A percentile compares a stretch with the other conserved stretches of the same genome.
Conservation (phyloP, 2,888 invertebrate genomes). For the Stenoptilia bipunctidactyla region DNA sequence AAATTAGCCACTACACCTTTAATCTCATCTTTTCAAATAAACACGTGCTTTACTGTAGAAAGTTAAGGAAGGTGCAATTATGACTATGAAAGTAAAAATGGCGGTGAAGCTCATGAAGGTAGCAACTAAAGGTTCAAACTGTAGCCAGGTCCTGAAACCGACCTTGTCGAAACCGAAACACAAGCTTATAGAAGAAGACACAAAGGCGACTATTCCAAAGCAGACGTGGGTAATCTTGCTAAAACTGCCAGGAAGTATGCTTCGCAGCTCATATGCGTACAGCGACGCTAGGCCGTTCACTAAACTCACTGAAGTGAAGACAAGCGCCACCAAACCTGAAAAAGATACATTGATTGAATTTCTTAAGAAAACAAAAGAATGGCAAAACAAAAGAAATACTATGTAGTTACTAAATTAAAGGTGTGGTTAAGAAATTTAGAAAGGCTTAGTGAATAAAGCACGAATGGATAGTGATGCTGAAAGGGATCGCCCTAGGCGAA, state of each 20-base stretch:
- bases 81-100: constrained; percentile 27
- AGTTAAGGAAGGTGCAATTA: constrained; percentile 31
- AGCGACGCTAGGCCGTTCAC: constrained; percentile 29
- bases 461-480: no score
- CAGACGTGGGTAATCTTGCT: constrained; percentile 32
- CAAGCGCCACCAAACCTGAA: constrained; percentile 31
- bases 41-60: constrained; percentile 23
- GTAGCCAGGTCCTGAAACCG: constrained; percentile 30
- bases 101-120: constrained; percentile 27
- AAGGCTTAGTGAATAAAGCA: no score
- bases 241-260: constrained; percentile 21
- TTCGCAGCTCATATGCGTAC: constrained; percentile 27
- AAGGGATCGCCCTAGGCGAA: no score
- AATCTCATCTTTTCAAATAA: no score
- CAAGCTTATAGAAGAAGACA: constrained; percentile 27
- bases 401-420: no score
- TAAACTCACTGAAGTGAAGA: constrained; percentile 29
- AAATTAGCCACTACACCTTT: no score
- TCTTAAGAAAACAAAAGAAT: no score
- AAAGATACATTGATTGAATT: no score
- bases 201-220: constrained; percentile 32
- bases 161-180: constrained; percentile 36
- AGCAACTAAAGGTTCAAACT: constrained; percentile 9
- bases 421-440: no score
- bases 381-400: no score